Conservation (phyloP, 2,113 vertebrate genomes). For the Bos javanicus region DNA sequence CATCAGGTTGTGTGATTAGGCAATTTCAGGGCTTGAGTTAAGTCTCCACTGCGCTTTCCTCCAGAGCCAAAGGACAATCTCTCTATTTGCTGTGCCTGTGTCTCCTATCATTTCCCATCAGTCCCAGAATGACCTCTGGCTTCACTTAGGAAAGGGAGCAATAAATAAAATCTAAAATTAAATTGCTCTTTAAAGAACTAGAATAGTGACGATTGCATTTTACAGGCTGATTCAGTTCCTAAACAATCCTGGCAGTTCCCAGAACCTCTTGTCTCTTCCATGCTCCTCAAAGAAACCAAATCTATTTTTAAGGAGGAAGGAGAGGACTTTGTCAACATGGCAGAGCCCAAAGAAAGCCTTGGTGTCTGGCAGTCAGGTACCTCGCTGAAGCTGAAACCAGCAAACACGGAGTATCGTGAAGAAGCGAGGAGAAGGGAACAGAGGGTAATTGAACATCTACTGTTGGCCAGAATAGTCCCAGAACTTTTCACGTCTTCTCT, state of each 20-base stretch:
- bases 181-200: conserved; percentile 39
- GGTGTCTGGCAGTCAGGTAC: background rate
- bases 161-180: conserved; percentile 62
- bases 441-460: background rate
- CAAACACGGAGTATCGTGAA: background rate
- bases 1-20: background rate
- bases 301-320: conserved; percentile 14
- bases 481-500: background rate
- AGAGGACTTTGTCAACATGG: background rate
- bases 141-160: conserved; percentile 5
- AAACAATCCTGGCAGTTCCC: conserved; percentile 35
- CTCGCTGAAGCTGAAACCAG: background rate
- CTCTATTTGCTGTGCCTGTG: background rate
- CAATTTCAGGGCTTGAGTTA: background rate
- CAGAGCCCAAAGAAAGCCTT: background rate
- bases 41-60: background rate
- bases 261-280: background rate
- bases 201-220: background rate
- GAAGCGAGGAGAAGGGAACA: background rate
- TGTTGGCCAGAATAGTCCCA: background rate
- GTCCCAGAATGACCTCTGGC: conserved; percentile 21
- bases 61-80: background rate
- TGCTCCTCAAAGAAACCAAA: conserved; percentile 16
- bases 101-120: background rate
- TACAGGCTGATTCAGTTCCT: conserved; percentile 17